A percentile compares a stretch with the other conserved stretches of the same genome.
phyloP scores from a whole-genome alignment of 1,140 invertebrate genomes.

The Helicoverpa zea region DNA sequence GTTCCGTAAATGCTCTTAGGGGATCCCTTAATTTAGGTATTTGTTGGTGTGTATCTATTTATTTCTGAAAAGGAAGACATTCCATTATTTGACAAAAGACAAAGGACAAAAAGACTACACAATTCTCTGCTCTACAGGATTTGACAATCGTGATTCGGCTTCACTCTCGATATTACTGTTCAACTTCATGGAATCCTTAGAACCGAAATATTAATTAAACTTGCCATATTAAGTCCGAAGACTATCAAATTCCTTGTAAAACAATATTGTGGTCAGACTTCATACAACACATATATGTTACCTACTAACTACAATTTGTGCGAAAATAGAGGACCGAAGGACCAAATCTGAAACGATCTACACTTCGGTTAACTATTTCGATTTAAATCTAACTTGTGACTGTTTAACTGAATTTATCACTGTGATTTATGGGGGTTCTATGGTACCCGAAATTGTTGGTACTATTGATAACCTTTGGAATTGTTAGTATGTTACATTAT shows the following conservation, averaged over 20 bases:
- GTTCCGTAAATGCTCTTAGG: too few species aligned
- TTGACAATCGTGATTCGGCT: too few species aligned
- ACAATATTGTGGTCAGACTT: conserved; percentile 1
- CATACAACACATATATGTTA: not conserved
- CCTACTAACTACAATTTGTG: not conserved
- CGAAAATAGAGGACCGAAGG: not conserved
- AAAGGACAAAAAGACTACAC: too few species aligned
- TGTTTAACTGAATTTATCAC: not conserved
- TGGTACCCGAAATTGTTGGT: not conserved
- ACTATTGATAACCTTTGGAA: not conserved
- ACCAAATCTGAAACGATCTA: not conserved
- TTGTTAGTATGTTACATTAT: too few species aligned
- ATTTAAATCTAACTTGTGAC: not conserved
- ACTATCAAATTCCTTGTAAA: not conserved
- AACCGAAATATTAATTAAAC: not conserved
- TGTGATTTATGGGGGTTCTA: not conserved
- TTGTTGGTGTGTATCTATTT: too few species aligned
- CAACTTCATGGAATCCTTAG: too few species aligned
- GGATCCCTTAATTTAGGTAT: too few species aligned
- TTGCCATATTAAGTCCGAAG: not conserved
- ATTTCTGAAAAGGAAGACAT: too few species aligned
- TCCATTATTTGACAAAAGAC: too few species aligned
- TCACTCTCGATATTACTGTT: too few species aligned
- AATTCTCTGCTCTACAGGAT: too few species aligned
- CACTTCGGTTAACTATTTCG: conserved; percentile 2